Evolutionary conservation across 2,888 invertebrate species (phyloP), one percentile per base, ranked within the genome.

Genomic region (Archips crataeganus): DNA sequence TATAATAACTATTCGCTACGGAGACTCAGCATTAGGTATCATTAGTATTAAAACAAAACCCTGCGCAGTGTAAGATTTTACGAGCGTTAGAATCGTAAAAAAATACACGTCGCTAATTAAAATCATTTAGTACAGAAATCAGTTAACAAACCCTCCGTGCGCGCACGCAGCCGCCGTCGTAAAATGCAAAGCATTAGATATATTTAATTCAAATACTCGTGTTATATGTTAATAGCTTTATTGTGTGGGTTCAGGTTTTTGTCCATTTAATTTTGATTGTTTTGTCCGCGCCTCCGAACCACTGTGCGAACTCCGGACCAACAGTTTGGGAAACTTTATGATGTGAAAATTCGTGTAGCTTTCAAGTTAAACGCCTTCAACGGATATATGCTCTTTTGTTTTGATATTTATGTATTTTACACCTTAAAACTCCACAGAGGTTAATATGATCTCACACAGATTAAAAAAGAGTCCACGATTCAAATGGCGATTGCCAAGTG

Each of bases 261-360:
- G 72, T 69, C 65, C 64, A 60, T 72, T 75, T 75, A 72, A 66
- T 61, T 74, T 69, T 69, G 75, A 72, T 72, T 75, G 70, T 75
- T 65, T 75, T 75, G 72, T 45, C 61, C 75, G 71, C 67, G 57
- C 66, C 62, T 64, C 70, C 70, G 66, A 32, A 70, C 34, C 74
- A 71, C 74, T 74, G 74, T 74, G 74, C 74, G 74, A 71, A 71
- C 65, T 47, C n/a, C 9, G 42, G 15, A 11, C 67, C 51, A 57
- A 66, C 51, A 36, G 59, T 68, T 67, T 62, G 54, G 59, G 73
- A 65, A 74, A 74, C 65, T 74, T 74, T 74, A 74, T 74, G 64
- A 70, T 74, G 74, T 74, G 74, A 74, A 74, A 70, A 74, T 65
- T 74, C 60, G 69, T 74, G 74, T 64, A 64, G 51, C 64, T 74